Base-by-base conservation (phyloP, 2,797 vertebrate genomes). In the Rousettus madagascariensis region DNA sequence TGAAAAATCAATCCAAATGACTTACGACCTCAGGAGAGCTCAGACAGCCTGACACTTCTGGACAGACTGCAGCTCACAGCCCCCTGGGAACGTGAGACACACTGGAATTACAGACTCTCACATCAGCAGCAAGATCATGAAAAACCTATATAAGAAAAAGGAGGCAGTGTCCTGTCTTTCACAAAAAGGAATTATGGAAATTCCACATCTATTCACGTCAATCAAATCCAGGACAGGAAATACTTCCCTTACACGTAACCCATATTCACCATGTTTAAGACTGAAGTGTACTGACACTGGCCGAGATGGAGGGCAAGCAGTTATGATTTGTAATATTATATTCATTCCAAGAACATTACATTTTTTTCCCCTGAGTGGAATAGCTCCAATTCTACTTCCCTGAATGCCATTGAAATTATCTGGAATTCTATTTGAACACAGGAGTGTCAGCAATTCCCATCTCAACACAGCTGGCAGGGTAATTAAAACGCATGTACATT, bases 1-100 rank as follows among this genome's bases (percentile, higher is more conserved):
- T 94, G 74, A 72, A 93, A 96, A 84, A 69, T 78, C 24, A 59
- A 82, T 77, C 79, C 75, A 84, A 97, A 93, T 6, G 20, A 77
- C 6, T 38, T 26, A n/a, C 13, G 26, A 46, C 30, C 75, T 16
- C 30, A 84, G 33, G 74, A 90, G 17, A 22, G 30, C 30, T 55
- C 49, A 38, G 57, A 57, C 4, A 51, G 12, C n/a, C 38, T 1
- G n/a, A 82, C 2, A 12, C 43, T 24, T 78, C 24, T 0, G 3
- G 66, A 24, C 2, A 53, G 68, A 90, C 0, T 1, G 24, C 55
- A 43, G 30, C 30, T 5, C 2, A 0, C 0, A 0, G 61, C 38
- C 46, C 46, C 28, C 61, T 2, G 3, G 17, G 10, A 24, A 33
- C 3, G 2, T 6, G 12, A 36, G 78, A 26, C 5, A 10, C 1